These are phyloP conservation scores for Pempheris klunzingeri DNA, from an alignment of 2,797 vertebrate genomes.

Conservation along the genomic window DNA sequence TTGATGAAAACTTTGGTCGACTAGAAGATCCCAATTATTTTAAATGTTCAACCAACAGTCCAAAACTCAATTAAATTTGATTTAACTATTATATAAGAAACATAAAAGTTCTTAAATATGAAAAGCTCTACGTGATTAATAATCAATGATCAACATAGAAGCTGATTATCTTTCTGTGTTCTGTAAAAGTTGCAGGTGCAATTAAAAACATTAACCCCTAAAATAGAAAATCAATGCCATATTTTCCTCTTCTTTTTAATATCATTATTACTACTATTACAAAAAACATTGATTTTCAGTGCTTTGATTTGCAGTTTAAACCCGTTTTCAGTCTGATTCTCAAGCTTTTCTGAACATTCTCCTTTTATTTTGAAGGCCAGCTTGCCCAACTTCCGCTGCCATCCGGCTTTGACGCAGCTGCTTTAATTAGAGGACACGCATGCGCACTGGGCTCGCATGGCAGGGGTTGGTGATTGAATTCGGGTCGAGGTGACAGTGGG, in stretches of 20 bases:
- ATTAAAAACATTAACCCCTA: too few species aligned
- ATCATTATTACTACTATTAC: too few species aligned
- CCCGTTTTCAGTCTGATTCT: neutral
- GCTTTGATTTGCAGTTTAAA: neutral
- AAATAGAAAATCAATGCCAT: too few species aligned
- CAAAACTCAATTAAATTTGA: too few species aligned
- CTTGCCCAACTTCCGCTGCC: constrained; percentile 16
- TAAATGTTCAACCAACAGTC: neutral
- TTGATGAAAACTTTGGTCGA: too few species aligned
- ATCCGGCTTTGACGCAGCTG: constrained; percentile 32
- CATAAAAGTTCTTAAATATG: neutral
- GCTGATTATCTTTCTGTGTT: too few species aligned
- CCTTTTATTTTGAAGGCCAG: constrained; percentile 62
- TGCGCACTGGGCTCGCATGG: constrained; percentile 51
- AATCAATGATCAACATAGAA: too few species aligned
- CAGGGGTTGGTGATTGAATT: constrained; percentile 49
- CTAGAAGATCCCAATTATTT: too few species aligned
- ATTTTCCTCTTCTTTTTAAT: too few species aligned
- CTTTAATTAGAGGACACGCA: constrained; percentile 53
- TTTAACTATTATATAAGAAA: neutral
- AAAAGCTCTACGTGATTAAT: too few species aligned
- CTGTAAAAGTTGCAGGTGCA: too few species aligned
- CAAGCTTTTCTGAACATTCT: neutral
- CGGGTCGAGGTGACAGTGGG: constrained; percentile 47
- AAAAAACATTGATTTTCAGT: neutral